Conservation (phyloP, 2,113 vertebrate genomes). For the Micromys minutus region DNA sequence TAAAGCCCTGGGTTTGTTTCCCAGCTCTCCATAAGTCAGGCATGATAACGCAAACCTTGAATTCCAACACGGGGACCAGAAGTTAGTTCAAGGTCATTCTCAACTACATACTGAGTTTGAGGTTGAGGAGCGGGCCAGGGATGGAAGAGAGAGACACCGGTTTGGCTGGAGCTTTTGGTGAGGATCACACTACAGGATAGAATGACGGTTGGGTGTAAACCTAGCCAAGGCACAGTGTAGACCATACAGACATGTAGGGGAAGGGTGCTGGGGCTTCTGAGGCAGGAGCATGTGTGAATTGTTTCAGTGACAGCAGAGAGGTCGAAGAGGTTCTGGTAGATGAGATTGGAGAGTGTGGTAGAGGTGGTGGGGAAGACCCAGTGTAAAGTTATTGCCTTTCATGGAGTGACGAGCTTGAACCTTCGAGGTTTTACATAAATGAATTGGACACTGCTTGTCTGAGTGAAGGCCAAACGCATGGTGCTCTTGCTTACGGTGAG, state of each 20-base stretch:
- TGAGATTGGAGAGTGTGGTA: background rate
- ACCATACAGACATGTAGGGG: background rate
- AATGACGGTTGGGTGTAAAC: background rate
- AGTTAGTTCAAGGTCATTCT: background rate
- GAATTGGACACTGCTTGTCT: background rate
- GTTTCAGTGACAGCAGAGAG: background rate
- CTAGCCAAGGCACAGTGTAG: background rate
- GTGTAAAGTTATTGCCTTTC: background rate
- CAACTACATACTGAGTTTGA: background rate
- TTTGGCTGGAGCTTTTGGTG: background rate
- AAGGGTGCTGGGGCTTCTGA: background rate
- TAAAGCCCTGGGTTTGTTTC: background rate
- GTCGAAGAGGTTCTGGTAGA: background rate
- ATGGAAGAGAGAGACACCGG: background rate
- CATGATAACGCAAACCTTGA: background rate
- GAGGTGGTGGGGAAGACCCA: accelerated
- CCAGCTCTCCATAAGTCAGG: background rate
- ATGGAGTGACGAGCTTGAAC: background rate
- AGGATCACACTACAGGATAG: background rate
- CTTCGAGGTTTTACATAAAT: background rate
- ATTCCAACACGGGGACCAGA: background rate
- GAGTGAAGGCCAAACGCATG: background rate
- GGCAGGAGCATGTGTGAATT: background rate
- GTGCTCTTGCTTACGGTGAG: background rate
- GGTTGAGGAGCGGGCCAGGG: background rate